phyloP scores from a whole-genome alignment of 2,113 vertebrate species.

The Pterocles orientalis region DNA sequence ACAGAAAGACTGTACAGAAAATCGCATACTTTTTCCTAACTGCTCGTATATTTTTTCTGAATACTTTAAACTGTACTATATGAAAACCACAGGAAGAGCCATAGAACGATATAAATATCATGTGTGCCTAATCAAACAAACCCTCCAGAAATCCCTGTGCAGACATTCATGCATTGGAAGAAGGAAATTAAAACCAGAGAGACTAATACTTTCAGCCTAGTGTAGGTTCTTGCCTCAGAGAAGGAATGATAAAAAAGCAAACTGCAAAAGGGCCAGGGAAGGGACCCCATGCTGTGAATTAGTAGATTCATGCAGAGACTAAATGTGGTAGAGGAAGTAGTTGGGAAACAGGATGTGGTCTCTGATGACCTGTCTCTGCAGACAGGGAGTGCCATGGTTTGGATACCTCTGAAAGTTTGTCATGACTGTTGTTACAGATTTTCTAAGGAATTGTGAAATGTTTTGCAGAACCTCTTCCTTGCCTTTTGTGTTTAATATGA shows the following conservation, averaged over 20 bases:
- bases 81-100: background rate
- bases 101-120: background rate
- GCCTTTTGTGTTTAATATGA: background rate
- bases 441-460: background rate
- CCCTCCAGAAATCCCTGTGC: background rate
- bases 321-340: background rate
- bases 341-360: background rate
- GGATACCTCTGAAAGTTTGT: background rate
- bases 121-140: background rate
- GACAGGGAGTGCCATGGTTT: background rate
- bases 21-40: background rate
- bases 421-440: background rate
- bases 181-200: background rate
- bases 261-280: background rate
- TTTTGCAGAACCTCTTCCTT: background rate
- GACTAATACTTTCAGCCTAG: background rate
- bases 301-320: background rate
- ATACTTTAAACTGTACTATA: background rate
- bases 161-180: background rate
- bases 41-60: background rate
- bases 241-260: background rate
- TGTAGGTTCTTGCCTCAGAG: rapidly evolving
- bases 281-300: background rate
- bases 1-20: background rate
- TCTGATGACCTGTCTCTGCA: background rate